Conservation (phyloP, 2,888 invertebrate genomes). For the Pristionchus exspectatus region DNA sequence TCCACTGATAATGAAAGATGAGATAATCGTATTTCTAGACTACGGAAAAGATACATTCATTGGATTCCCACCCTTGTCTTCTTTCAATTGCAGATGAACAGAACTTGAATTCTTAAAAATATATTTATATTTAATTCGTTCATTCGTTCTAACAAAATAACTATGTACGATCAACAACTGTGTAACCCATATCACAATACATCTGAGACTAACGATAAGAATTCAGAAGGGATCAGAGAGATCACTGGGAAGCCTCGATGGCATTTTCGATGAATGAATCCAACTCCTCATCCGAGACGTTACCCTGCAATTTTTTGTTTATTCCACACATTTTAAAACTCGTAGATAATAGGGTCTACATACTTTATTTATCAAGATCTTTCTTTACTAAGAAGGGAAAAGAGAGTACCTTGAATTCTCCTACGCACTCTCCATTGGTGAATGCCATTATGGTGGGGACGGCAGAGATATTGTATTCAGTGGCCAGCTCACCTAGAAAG, state of each 20-base stretch:
- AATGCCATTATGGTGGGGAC: slow-evolving; percentile 69
- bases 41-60: background rate
- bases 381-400: background rate
- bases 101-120: background rate
- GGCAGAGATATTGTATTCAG: slow-evolving; percentile 57
- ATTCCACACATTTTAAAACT: background rate
- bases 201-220: slow-evolving; percentile 1
- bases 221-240: slow-evolving; percentile 27
- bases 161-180: slow-evolving; percentile 27
- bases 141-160: background rate
- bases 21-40: background rate
- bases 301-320: slow-evolving; percentile 56
- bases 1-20: background rate
- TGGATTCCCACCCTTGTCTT: background rate
- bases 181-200: slow-evolving; percentile 42
- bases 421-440: slow-evolving; percentile 63
- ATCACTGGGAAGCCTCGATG: slow-evolving; percentile 53
- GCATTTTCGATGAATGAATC: slow-evolving; percentile 65
- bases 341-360: too few relatives aligned
- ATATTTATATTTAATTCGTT: background rate
- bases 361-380: background rate
- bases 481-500: slow-evolving; percentile 48
- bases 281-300: slow-evolving; percentile 64
- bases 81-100: background rate
- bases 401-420: slow-evolving; percentile 58